phyloP scores from a whole-genome alignment of 2,888 invertebrate genomes.

The Conops quadrifasciatus region DNA sequence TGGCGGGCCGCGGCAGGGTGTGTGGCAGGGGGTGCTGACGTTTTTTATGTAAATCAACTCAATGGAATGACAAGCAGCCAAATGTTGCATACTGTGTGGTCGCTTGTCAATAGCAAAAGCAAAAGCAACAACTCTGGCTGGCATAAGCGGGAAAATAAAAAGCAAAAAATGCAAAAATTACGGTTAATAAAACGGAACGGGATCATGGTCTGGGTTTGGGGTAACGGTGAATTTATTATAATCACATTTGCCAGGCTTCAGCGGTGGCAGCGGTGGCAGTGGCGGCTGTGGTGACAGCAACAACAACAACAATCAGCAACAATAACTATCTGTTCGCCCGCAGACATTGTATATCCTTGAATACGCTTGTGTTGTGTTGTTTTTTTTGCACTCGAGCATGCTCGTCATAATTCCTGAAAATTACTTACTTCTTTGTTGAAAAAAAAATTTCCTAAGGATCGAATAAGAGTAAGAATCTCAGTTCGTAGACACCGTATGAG shows the following conservation, averaged over 20 bases:
- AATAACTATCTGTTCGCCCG: neutral
- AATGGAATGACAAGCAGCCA: neutral
- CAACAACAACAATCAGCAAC: neutral
- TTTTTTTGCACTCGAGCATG: neutral
- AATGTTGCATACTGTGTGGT: neutral
- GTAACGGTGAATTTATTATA: slow-evolving; percentile 34
- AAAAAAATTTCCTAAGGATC: neutral
- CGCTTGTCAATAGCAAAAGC: slow-evolving; percentile 15
- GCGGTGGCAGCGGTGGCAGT: neutral
- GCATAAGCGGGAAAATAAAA: slow-evolving; percentile 44
- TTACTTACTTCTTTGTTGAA: neutral
- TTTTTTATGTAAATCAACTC: neutral
- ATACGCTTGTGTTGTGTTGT: neutral
- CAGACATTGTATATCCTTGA: neutral
- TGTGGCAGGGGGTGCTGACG: too few relatives aligned
- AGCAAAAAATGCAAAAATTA: slow-evolving; percentile 42
- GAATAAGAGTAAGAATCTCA: neutral
- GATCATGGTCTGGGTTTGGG: slow-evolving; percentile 20
- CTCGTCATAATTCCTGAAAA: neutral
- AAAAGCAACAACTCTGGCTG: slow-evolving; percentile 34
- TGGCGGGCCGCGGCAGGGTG: too few relatives aligned
- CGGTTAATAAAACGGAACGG: neutral
- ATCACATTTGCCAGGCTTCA: slow-evolving; percentile 24
- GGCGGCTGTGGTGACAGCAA: neutral
- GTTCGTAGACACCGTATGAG: neutral